A percentile compares a stretch with the other conserved stretches of the same genome.
phyloP scores from a whole-genome alignment of 2,888 invertebrate species.

The Metalampra italica region DNA sequence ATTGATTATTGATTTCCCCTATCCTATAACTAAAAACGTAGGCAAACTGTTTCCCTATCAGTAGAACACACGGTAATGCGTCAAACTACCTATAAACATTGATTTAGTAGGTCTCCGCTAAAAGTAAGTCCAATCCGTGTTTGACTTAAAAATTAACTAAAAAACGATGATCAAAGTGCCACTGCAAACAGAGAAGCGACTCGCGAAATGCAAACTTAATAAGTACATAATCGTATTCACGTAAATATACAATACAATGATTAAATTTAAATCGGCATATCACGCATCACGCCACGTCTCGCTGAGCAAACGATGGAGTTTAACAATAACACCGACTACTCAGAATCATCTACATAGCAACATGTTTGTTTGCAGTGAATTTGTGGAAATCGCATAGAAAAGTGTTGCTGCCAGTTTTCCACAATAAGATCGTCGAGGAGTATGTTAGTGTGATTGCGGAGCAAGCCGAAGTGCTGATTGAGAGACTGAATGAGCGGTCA shows the following conservation, averaged over 20 bases:
- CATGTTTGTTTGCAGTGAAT: conserved; percentile 49
- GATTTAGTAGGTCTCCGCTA: not conserved
- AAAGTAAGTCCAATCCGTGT: not conserved
- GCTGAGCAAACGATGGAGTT: too few relatives aligned
- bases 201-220: not conserved
- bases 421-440: conserved; percentile 81
- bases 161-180: too few relatives aligned
- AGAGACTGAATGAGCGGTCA: conserved; percentile 53
- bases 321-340: too few relatives aligned
- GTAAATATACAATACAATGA: not conserved
- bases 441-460: conserved; percentile 80
- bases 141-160: not conserved
- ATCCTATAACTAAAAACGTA: too few relatives aligned
- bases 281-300: too few relatives aligned
- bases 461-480: conserved; percentile 71
- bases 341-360: not conserved
- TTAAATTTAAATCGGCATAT: not conserved
- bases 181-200: too few relatives aligned
- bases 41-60: too few relatives aligned
- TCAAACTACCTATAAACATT: not conserved
- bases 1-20: too few relatives aligned
- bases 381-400: conserved; percentile 81
- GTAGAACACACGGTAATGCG: too few relatives aligned
- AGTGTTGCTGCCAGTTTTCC: conserved; percentile 81
- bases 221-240: not conserved